Base-by-base conservation (phyloP, 2,797 vertebrate species). In the Lepilemur septentrionalis region DNA sequence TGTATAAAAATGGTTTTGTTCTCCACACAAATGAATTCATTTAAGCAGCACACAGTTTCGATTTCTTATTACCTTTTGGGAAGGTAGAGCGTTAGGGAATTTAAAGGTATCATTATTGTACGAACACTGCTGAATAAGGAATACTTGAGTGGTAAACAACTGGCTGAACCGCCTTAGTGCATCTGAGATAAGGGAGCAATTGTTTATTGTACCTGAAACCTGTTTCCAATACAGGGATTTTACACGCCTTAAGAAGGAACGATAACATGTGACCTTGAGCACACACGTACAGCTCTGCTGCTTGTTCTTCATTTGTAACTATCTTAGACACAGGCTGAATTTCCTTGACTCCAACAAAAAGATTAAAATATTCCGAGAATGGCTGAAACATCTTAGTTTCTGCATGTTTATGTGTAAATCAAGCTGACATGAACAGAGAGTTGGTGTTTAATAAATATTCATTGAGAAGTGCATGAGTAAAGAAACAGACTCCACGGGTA, bases 111-210 rank as follows among this genome's bases (percentile, higher is more conserved):
- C 87, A 84, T 97, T 90, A 91, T 28, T 67, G 46, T 28, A 14
- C 28, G 61, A 72, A 96, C 96, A 86, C 28, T 87, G 96, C 95
- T 97, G 95, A 96, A 57, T 94, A 94, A 93, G 95, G 88, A 93
- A 91, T 65, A 81, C 41, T 86, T 38, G 25, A 4, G 50, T 38
- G 41, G 94, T 91, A 97, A 96, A 93, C 94, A 94, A 80, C 80
- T 92, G 0, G 17, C 59, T 7, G 82, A 92, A 63, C 82, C 9
- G 12, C 93, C 80, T 38, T 59, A 25, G 50, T 43, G 75, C 48
- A n/a, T 78, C 41, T 14, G 91, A 80, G 93, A 95, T 96, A 97
- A 97, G 89, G 73, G 41, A 95, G 84, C 25, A 25, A 52, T 94
- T 93, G 94, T 96, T 94, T 81, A 92, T 69, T 93, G 76, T 93